Evolutionary conservation across 2,888 invertebrate species (phyloP), one percentile per base, ranked within the genome.

Genomic region (Unio delphinus): DNA sequence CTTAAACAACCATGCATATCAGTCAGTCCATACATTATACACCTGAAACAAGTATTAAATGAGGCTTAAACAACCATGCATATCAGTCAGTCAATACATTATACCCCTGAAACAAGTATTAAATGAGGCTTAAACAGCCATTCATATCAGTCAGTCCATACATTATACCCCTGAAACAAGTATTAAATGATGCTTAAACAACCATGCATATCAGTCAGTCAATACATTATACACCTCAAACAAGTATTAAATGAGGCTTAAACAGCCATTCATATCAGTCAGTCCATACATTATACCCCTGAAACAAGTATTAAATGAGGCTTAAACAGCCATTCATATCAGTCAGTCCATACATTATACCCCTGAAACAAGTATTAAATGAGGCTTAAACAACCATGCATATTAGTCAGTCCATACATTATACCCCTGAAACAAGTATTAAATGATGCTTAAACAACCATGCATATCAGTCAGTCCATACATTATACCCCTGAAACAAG

Each of bases 11-110:
- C 11, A 15, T 23, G 23, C 23, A 23, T 23, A 23, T 23, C 23
- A 23, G 96, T 94, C 88, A 96, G 95, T 62, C 95, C 95, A 91
- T 96, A 98, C 95, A 98, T 95, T 80, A 98, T 91, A 64, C 94
- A 93, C 73, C 94, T 94, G 90, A 68, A 79, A 79, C n/a, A 61
- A 11, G 64, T 11, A 45, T 45, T 45, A 45, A 45, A 15, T 45
- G 11, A 45, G 1, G 45, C 45, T 45, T 45, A 45, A 45, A 45
- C 15, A 45, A 45, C 45, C 11, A 15, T 23, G 23, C 23, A 23
- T 23, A 23, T 23, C 23, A 23, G 96, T 94, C 88, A 96, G 95
- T 62, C 95, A 95, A 91, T 96, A 98, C 95, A 98, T 95, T 80
- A 98, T 91, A 64, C 94, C 93, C 73, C 94, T 94, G 90, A 68